Percentiles rank a stretch among this genome's conserved stretches.
These are phyloP conservation scores for Ochotona princeps DNA, from an alignment of 2,113 vertebrate genomes.

Conservation along the genomic window DNA sequence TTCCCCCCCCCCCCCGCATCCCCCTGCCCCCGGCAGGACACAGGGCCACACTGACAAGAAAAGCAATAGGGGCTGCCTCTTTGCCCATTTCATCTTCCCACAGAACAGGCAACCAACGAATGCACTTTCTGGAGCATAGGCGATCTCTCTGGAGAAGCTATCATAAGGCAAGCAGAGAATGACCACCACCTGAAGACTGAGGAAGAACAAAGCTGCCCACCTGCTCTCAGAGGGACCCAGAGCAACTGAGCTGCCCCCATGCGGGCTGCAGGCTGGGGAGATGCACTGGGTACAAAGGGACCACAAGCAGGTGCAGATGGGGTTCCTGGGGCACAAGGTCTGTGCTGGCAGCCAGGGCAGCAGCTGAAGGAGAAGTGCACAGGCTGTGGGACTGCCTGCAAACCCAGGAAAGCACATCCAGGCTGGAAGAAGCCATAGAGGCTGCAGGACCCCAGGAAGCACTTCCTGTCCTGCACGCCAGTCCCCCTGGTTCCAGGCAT, in stretches of 20 bases:
- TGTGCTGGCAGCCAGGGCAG: neutral
- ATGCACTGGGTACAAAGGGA: neutral
- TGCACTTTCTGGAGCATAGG: neutral
- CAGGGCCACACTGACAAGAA: neutral
- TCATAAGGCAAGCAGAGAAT: neutral
- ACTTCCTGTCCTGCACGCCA: neutral
- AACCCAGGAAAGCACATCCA: neutral
- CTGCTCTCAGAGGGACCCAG: neutral
- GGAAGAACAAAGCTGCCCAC: neutral
- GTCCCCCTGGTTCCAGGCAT: slow-evolving; percentile 60
- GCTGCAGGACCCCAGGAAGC: slow-evolving; percentile 32
- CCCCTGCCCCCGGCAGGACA: too few species aligned
- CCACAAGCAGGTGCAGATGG: accelerated
- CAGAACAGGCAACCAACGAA: neutral
- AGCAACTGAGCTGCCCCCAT: neutral
- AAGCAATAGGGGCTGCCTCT: neutral
- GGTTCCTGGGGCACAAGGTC: neutral
- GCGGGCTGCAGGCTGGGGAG: neutral
- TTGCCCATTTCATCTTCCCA: neutral
- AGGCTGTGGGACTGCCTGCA: neutral
- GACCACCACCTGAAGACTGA: accelerated
- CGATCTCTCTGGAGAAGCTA: neutral
- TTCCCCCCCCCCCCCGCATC: neutral
- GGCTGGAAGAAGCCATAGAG: slow-evolving; percentile 3
- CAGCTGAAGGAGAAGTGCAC: neutral